A percentile compares a stretch with the other conserved stretches of the same genome.
These are phyloP conservation scores for Glaucomys volans DNA, from an alignment of 2,113 vertebrate genomes.

Conservation along the genomic window DNA sequence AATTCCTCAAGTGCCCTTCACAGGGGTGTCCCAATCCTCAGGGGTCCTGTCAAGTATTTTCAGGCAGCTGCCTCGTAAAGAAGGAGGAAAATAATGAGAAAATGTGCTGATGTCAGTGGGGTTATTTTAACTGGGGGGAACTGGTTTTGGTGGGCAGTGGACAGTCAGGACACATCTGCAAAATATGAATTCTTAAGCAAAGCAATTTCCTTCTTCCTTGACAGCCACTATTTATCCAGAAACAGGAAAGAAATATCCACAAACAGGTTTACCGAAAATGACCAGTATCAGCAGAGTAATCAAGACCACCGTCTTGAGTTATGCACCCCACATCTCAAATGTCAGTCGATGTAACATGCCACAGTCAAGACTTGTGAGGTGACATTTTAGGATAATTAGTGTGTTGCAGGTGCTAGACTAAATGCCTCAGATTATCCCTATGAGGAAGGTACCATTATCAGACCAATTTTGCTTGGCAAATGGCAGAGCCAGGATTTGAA, in stretches of 20 bases:
- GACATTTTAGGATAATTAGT: not conserved
- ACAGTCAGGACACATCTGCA: conserved; percentile 57
- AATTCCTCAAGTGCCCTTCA: conserved; percentile 26
- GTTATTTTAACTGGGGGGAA: conserved; percentile 68
- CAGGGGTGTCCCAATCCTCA: not conserved
- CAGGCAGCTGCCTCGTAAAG: not conserved
- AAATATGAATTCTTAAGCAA: conserved; percentile 72
- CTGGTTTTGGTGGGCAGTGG: conserved; percentile 62
- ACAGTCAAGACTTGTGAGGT: conserved; percentile 10
- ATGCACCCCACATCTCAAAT: not conserved
- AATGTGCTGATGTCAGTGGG: conserved; percentile 63
- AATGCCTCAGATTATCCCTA: not conserved
- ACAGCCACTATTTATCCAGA: conserved; percentile 55
- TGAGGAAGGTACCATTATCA: not conserved
- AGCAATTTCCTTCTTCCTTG: conserved; percentile 70
- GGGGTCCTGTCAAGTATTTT: not conserved
- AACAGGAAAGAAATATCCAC: conserved; percentile 21
- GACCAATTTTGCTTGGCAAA: conserved; percentile 1
- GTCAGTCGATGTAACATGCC: not conserved
- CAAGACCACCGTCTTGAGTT: not conserved
- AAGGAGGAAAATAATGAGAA: conserved; percentile 51
- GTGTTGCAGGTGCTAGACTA: not conserved
- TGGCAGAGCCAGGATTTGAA: conserved; percentile 29
- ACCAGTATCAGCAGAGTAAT: not conserved
- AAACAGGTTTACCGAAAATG: conserved; percentile 34